Evolutionary conservation across 2,113 vertebrate species (phyloP), one percentile per base, ranked within the genome.

Genomic region (Halcyon malimbica): DNA sequence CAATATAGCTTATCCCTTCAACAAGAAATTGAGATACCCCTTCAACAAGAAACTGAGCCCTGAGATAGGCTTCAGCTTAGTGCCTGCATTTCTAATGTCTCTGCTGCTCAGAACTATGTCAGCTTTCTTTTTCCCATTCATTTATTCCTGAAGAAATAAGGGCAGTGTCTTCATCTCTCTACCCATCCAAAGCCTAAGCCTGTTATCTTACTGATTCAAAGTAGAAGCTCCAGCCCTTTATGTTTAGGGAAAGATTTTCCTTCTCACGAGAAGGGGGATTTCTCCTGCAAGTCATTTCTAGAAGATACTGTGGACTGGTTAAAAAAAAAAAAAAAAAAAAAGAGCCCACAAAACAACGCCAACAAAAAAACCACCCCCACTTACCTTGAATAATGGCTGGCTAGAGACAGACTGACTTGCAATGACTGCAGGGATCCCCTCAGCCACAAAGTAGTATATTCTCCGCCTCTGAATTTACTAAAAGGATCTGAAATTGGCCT

Each of bases 131-230:
- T 67, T 29, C 19, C 19, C 16, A 13, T 81, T 14, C 50, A 23
- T 76, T 83, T 79, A 13, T 54, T 92, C 37, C 42, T 44, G 67
- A 75, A 79, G 57, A 82, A 80, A 24, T 26, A 88, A 69, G 19
- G 44, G 46, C 54, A 92, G 75, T 93, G n/a, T 10, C 28, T 90
- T 62, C 88, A 94, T 57, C 53, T 71, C 35, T 64, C 13, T 48
- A 0, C 35, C 35, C 10, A 14, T 56, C 62, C 1, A 2, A 29
- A 83, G 53, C 37, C 18, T 7, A 70, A 90, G 13, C 16, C 37
- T 24, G 44, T 50, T 50, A 33, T 69, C 74, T 78, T 54, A 7
- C 54, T 70, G 31, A 54, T 78, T 78, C 60, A 78, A 88, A 89
- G 69, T 25, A 75, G 46, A 87, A 65, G 31, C 35, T 82, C 15